Percentiles rank a stretch among this genome's conserved stretches.
phyloP scores from a whole-genome alignment of 2,113 vertebrate species.

The Merops nubicus region DNA sequence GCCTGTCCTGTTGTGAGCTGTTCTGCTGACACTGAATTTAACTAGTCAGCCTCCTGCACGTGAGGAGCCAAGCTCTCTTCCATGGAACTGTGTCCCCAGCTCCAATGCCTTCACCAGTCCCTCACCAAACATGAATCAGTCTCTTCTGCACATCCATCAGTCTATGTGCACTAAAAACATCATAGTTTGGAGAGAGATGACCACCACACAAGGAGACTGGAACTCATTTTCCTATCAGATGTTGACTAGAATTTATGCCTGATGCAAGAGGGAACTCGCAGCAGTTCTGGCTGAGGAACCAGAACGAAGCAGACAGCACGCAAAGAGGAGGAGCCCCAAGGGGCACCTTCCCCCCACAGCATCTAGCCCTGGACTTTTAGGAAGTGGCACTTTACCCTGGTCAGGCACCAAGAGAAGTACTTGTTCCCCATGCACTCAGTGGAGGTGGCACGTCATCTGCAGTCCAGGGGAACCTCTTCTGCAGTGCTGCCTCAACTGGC shows the following conservation, averaged over 20 bases:
- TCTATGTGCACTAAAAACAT: neutral
- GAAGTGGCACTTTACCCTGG: neutral
- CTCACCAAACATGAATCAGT: neutral
- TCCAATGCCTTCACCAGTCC: neutral
- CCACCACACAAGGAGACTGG: neutral
- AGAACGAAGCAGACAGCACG: neutral
- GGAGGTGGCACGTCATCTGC: rapidly evolving
- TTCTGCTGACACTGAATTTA: neutral
- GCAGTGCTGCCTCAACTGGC: neutral
- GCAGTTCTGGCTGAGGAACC: neutral
- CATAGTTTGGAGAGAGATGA: neutral
- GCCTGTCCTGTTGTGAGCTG: neutral
- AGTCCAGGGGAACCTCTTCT: neutral
- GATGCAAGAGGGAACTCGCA: neutral
- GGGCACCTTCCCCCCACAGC: neutral
- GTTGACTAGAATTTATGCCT: neutral
- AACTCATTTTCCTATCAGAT: neutral
- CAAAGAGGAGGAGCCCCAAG: neutral
- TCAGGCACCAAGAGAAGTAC: neutral
- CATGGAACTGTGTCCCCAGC: neutral
- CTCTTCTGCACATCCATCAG: neutral
- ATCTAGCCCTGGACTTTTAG: neutral
- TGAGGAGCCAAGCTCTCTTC: neutral
- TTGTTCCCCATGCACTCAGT: neutral
- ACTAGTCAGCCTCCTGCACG: neutral